Evolutionary conservation across 2,888 invertebrate genomes (phyloP), one percentile per base, ranked within the genome.

Genomic region (Caenorhabditis sp.): DNA sequence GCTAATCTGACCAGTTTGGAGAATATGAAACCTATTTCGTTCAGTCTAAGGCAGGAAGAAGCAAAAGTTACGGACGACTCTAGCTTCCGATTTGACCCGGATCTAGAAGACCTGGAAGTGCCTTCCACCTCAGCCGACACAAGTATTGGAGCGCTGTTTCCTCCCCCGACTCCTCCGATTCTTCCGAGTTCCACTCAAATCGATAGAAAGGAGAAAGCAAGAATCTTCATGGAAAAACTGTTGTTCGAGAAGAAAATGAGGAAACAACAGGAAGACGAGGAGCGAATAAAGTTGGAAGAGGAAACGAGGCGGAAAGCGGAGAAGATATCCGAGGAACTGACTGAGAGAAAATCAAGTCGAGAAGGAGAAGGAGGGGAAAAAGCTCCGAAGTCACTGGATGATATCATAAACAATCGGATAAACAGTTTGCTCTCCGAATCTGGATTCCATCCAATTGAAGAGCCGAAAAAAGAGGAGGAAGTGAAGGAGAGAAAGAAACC

Each of bases 181-280:
- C 53, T 77, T 9, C 70, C 56, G 7, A 70, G 50, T 48, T 45
- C 73, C 5, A 73, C 72, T 2, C 82, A 82, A 53, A 55, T 82
- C n/a, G 82, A 80, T 41, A 61, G 82, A 41, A 80, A 82, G 30
- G 82, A 82, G 35, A 74, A 77, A 43, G 81, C 86, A 9, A 78
- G 85, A 32, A 75, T 85, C 5, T 86, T 86, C 55, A 85, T 86
- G 86, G 86, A 85, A 46, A 82, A 80, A 48, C 78, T 86, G 32
- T 45, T 86, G 46, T 75, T 75, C 24, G 86, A 86, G 43, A 84
- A 85, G 50, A 70, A 65, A 20, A 52, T 52, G 53, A 73, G 70
- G 45, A 81, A 82, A 30, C 37, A 56, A 35, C 20, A 66, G 15
- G 81, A 81, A 27, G 79, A 80, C 6, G 82, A 82, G 20, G 79